Base-by-base conservation (phyloP, 2,888 invertebrate species). In the Gortyna flavago region DNA sequence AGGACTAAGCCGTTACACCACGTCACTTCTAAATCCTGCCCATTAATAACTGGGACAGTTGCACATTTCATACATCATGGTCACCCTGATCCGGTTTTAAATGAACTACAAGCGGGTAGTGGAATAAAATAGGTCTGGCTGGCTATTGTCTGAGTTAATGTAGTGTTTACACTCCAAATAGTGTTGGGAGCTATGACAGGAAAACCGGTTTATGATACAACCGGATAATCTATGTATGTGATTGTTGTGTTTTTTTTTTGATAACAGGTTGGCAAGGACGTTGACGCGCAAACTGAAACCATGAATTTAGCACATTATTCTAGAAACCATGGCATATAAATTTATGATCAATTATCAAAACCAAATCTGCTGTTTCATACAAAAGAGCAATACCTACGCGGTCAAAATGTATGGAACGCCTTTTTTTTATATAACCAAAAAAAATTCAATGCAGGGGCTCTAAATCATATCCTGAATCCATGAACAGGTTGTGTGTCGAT, bases 141-240 rank as follows among this genome's bases (percentile, higher is more conserved):
- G 78, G 86, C 88, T 78, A 91, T 91, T 92, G 91, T 91, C 84
- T 85, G 77, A 69, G 84, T 88, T 90, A 91, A 90, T 89, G 87
- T 86, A 85, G 85, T 90, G 85, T 85, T 89, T 85, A 80, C 80
- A 80, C 41, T 65, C 74, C 67, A 54, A 75, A 81, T 85, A 81
- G 79, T 83, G 80, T 70, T 74, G 79, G 75, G 66, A 64, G 44
- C 51, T 51, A 77, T 76, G 80, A 84, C 81, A 72, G 83, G 77
- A 84, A 84, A 77, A 77, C 72, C 29, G 48, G 84, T 77, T 83
- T 66, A 57, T 76, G 54, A 68, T 80, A 75, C 35, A 78, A 77
- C 18, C 59, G 66, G 75, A 51, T 25, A 62, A 65, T 80, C 68
- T 35, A 18, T 51, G 76, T 80, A 69, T 66, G 65, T 73, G 3